Percentiles rank a stretch among this genome's conserved stretches.
phyloP scores from a whole-genome alignment of 2,113 vertebrate species.

The Elephas maximus region DNA sequence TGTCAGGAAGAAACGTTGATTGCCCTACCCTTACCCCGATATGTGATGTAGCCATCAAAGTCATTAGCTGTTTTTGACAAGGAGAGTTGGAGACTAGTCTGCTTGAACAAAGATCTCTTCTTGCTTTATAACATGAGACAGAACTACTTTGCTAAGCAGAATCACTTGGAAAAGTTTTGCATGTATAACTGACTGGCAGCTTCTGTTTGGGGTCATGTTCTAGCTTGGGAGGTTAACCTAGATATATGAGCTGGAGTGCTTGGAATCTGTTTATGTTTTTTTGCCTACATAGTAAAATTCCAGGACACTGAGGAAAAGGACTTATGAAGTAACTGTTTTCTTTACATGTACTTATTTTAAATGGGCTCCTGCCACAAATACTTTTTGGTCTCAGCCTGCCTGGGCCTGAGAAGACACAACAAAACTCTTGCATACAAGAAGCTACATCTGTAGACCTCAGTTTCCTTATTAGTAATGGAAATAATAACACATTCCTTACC shows the following conservation, averaged over 20 bases:
- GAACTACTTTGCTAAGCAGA: not conserved
- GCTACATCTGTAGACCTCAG: not conserved
- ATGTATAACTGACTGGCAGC: not conserved
- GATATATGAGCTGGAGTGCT: not conserved
- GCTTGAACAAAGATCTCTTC: not conserved
- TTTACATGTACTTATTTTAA: not conserved
- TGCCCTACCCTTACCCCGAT: not conserved
- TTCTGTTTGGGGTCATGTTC: not conserved
- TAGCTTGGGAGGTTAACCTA: not conserved
- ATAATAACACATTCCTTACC: not conserved
- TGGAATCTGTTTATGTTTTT: not conserved
- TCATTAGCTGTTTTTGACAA: not conserved
- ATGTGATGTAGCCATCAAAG: not conserved
- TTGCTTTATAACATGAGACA: conserved; percentile 43
- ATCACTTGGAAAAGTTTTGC: conserved; percentile 19
- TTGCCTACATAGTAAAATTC: not conserved
- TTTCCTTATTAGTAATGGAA: not conserved
- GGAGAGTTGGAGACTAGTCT: not conserved
- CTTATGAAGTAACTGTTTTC: not conserved
- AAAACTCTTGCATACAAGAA: not conserved
- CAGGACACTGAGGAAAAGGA: not conserved
- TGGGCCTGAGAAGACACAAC: not conserved
- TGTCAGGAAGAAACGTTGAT: not conserved
- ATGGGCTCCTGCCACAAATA: not conserved
- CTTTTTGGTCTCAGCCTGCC: not conserved